Percentiles rank a stretch among this genome's conserved stretches.
Evolutionary conservation across 1,140 invertebrate species (phyloP).

Genomic region (Trachelipus rathkii): DNA sequence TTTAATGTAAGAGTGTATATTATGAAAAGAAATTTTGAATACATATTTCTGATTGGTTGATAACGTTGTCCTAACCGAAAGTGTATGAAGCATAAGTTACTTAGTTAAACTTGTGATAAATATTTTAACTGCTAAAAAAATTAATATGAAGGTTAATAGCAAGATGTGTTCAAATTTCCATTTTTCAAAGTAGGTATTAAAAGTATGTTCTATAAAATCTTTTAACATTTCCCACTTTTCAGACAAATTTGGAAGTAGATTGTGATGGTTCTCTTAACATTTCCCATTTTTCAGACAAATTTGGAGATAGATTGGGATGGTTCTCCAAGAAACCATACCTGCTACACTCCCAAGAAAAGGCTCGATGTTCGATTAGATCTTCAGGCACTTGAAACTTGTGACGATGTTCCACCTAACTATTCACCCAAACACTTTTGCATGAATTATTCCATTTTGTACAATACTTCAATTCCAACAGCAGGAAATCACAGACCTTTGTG

Average conservation of each 20-base stretch:
- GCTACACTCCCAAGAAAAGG: constrained; percentile 55
- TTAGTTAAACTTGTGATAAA: too few species aligned
- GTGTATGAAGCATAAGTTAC: too few species aligned
- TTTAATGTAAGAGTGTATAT: too few species aligned
- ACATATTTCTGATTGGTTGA: too few species aligned
- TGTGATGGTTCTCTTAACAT: too few species aligned
- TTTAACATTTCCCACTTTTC: constrained; percentile 44
- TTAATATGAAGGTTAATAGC: too few species aligned
- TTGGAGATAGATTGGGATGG: constrained; percentile 67
- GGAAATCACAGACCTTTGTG: constrained; percentile 75
- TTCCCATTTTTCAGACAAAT: constrained; percentile 57
- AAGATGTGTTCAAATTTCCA: too few species aligned
- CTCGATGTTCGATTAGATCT: constrained; percentile 37
- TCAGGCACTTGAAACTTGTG: constrained; percentile 57
- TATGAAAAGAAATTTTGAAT: too few species aligned
- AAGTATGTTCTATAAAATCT: not conserved
- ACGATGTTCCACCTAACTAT: constrained; percentile 60
- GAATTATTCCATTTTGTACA: constrained; percentile 63
- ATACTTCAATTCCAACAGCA: constrained; percentile 61
- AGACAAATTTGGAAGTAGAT: too few species aligned
- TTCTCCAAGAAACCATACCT: constrained; percentile 63
- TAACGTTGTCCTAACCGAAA: too few species aligned
- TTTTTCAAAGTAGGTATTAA: too few species aligned
- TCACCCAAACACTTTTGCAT: constrained; percentile 64
- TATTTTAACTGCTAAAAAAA: too few species aligned